Evolutionary conservation across 2,113 vertebrate species (phyloP).

Genomic region (Gavia stellata): DNA sequence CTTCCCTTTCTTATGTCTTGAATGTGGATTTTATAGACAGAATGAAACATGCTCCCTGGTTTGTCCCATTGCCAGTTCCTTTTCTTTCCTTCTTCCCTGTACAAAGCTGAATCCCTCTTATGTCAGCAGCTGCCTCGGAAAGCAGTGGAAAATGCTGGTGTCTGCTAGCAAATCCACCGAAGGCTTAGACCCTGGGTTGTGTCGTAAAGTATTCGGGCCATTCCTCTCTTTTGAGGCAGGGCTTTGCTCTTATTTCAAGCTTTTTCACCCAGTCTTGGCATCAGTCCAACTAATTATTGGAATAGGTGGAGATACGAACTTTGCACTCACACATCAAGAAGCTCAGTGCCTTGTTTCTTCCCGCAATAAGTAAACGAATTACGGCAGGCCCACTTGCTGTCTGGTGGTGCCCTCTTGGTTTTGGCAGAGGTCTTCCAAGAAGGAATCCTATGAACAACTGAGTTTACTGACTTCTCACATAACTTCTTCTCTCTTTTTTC

Average conservation of each 20-base stretch:
- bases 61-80: not conserved
- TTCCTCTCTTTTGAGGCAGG: not conserved
- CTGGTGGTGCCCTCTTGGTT: not conserved
- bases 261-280: not conserved
- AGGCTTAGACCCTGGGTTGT: not conserved
- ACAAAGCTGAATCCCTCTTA: not conserved
- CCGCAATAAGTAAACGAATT: not conserved
- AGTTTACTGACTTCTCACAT: not conserved
- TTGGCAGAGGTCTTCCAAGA: not conserved
- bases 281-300: not conserved
- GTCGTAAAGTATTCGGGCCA: not conserved
- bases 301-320: not conserved
- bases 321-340: not conserved
- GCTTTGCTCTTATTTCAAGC: not conserved
- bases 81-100: not conserved
- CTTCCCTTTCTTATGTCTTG: not conserved
- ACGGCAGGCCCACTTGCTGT: not conserved
- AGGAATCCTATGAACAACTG: not conserved
- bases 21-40: not conserved
- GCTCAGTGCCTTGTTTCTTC: not conserved
- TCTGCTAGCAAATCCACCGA: not conserved
- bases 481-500: not conserved
- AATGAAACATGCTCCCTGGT: not conserved
- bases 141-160: not conserved
- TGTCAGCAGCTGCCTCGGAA: not conserved